A percentile compares a stretch with the other conserved stretches of the same genome.
phyloP scores from a whole-genome alignment of 1,140 invertebrate species.

The Charaxes varanes region DNA sequence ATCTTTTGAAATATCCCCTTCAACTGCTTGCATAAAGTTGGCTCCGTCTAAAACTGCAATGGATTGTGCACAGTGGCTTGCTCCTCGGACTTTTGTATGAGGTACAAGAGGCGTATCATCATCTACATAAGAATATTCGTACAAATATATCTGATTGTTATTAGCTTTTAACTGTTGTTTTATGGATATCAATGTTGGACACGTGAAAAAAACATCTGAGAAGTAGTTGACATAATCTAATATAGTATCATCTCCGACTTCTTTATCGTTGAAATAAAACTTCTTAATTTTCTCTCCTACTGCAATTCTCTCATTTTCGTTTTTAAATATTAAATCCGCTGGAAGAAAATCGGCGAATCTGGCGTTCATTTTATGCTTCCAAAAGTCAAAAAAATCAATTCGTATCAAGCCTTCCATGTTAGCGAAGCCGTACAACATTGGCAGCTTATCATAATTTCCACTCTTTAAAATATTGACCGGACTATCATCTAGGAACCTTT shows the following conservation, averaged over 20 bases:
- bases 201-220: slow-evolving; percentile 38
- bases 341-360: slow-evolving; percentile 48
- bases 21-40: slow-evolving; percentile 9
- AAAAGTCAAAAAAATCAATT: slow-evolving; percentile 28
- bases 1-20: slow-evolving; percentile 7
- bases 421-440: slow-evolving; percentile 40
- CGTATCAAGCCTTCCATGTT: slow-evolving; percentile 42
- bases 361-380: slow-evolving; percentile 42
- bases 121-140: slow-evolving; percentile 39
- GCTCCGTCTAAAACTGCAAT: slow-evolving; percentile 24
- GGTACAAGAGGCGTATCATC: slow-evolving; percentile 23
- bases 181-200: slow-evolving; percentile 28
- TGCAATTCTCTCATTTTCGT: slow-evolving; percentile 21
- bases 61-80: slow-evolving; percentile 33
- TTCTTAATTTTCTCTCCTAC: slow-evolving; percentile 27
- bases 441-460: slow-evolving; percentile 37
- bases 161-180: slow-evolving; percentile 30
- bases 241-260: slow-evolving; percentile 26
- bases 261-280: slow-evolving; percentile 33
- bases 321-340: slow-evolving; percentile 34
- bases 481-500: slow-evolving; percentile 36
- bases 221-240: slow-evolving; percentile 40
- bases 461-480: slow-evolving; percentile 39
- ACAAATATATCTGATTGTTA: slow-evolving; percentile 38
- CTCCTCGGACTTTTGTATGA: slow-evolving; percentile 29